phyloP scores from a whole-genome alignment of 1,140 invertebrate species.

The Euwallacea fornicatus region DNA sequence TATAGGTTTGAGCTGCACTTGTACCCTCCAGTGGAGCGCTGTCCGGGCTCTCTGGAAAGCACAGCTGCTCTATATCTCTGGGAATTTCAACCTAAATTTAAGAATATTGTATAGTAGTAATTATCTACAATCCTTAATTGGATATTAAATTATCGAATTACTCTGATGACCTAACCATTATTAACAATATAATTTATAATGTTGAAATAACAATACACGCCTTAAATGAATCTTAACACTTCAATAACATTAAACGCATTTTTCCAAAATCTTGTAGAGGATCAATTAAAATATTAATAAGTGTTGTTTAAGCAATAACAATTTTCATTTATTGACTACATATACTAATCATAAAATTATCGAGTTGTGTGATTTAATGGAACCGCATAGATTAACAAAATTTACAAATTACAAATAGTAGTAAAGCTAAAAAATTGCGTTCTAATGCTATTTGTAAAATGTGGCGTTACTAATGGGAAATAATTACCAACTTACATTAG shows the following conservation, averaged over 20 bases:
- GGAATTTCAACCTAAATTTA: slow-evolving; percentile 60
- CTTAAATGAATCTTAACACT: too few relatives aligned
- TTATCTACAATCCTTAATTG: too few relatives aligned
- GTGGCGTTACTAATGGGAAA: background rate
- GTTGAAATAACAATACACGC: too few relatives aligned
- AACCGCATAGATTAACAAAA: background rate
- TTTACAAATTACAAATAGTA: background rate
- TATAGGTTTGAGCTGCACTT: slow-evolving; percentile 64
- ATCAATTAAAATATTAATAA: too few relatives aligned
- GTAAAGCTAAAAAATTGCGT: too few relatives aligned
- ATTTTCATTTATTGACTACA: too few relatives aligned
- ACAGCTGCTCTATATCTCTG: slow-evolving; percentile 65
- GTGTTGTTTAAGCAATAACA: too few relatives aligned
- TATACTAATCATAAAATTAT: too few relatives aligned
- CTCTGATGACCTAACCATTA: background rate
- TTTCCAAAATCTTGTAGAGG: too few relatives aligned
- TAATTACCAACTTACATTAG: slow-evolving; percentile 58
- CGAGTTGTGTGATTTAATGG: too few relatives aligned
- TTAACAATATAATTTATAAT: too few relatives aligned
- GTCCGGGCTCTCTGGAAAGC: slow-evolving; percentile 67
- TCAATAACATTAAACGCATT: too few relatives aligned
- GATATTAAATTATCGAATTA: background rate
- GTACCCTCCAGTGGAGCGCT: slow-evolving; percentile 55
- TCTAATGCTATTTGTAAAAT: background rate
- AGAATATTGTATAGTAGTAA: background rate